Conservation (phyloP, 2,113 vertebrate species). For the Gadus macrocephalus region DNA sequence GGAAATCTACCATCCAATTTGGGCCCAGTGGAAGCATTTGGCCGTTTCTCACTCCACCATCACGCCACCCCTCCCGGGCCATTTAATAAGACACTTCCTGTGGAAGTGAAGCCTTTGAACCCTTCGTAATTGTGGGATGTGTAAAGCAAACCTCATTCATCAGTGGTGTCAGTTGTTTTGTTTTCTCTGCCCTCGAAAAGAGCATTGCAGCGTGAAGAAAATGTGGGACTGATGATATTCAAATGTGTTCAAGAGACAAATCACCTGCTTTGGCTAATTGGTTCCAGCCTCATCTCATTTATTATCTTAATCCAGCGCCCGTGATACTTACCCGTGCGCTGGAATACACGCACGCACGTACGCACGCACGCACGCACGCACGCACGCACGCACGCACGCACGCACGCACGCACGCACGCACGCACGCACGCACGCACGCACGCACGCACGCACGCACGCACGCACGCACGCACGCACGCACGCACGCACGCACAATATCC, state of each 20-base stretch:
- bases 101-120: background rate
- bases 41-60: background rate
- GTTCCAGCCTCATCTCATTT: conserved; percentile 18
- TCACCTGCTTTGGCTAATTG: conserved; percentile 20
- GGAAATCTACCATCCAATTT: background rate
- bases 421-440: background rate
- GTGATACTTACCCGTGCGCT: background rate
- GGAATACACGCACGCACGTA: conserved; percentile 11
- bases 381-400: background rate
- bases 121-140: conserved; percentile 4
- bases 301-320: background rate
- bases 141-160: conserved; percentile 12
- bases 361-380: background rate
- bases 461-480: background rate
- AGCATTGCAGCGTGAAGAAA: background rate
- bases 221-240: conserved; percentile 15
- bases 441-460: background rate
- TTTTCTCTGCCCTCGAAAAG: background rate
- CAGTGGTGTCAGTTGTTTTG: conserved; percentile 2
- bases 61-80: background rate
- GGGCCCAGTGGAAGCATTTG: background rate
- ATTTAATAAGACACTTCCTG: conserved; percentile 1
- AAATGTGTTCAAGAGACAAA: conserved; percentile 24
- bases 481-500: background rate
- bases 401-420: background rate